Percentiles rank a stretch among this genome's conserved stretches.
These are phyloP conservation scores for Aphelinus atriplicis DNA, from an alignment of 1,140 invertebrate genomes.

Conservation along the genomic window DNA sequence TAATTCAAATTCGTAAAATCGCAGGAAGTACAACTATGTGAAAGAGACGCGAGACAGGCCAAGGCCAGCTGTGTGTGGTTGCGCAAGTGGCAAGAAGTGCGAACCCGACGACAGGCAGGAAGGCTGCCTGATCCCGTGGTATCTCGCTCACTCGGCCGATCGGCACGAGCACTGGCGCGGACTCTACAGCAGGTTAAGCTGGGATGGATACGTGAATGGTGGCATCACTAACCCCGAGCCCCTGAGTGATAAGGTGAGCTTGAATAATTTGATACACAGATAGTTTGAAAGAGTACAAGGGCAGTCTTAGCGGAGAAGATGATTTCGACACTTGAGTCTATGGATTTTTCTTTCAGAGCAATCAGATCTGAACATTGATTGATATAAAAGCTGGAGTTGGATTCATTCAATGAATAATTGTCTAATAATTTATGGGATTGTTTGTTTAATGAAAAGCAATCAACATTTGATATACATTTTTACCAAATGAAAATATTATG, in stretches of 20 bases:
- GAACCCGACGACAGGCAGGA: constrained; percentile 79
- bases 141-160: constrained; percentile 88
- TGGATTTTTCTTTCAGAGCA: too few species aligned
- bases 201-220: constrained; percentile 87
- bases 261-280: too few species aligned
- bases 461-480: too few species aligned
- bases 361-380: too few species aligned
- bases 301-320: too few species aligned
- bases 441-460: too few species aligned
- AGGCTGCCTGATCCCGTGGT: constrained; percentile 90
- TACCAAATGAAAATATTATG: too few species aligned
- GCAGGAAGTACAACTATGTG: constrained; percentile 45
- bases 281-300: too few species aligned
- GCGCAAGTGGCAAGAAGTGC: constrained; percentile 73
- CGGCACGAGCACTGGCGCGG: constrained; percentile 87
- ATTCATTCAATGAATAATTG: too few species aligned
- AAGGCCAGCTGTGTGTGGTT: constrained; percentile 78
- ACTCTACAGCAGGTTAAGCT: constrained; percentile 77
- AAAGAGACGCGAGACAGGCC: constrained; percentile 74
- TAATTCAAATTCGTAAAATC: not conserved
- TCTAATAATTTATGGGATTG: too few species aligned
- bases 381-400: too few species aligned
- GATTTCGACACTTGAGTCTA: too few species aligned
- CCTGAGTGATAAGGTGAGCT: constrained; percentile 83
- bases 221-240: constrained; percentile 90